Evolutionary conservation across 1,140 invertebrate species (phyloP).

Genomic region (Sinonovacula constricta): DNA sequence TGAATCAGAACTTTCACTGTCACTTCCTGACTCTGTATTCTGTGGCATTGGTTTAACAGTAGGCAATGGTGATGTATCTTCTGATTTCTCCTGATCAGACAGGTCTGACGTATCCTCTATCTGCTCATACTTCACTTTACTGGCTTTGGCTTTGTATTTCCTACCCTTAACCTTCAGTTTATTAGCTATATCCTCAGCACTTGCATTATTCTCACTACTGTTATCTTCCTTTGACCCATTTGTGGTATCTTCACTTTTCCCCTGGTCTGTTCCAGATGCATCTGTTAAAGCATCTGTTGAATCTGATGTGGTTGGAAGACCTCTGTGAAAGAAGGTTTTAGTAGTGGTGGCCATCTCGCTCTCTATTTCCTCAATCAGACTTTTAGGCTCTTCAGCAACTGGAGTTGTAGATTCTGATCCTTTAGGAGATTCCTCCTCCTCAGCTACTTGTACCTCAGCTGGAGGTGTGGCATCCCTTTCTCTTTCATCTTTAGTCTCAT

Average conservation of each 20-base stretch:
- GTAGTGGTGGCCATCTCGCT: too few species aligned
- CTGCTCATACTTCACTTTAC: slow-evolving; percentile 49
- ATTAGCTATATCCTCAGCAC: slow-evolving; percentile 41
- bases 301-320: too few species aligned
- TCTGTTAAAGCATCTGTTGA: not conserved
- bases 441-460: not conserved
- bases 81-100: slow-evolving; percentile 42
- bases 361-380: not conserved
- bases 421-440: not conserved
- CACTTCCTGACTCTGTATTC: slow-evolving; percentile 15
- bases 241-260: not conserved
- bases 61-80: slow-evolving; percentile 8
- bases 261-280: slow-evolving; percentile 11
- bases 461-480: not conserved
- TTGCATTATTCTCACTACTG: slow-evolving; percentile 47
- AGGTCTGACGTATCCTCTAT: slow-evolving; percentile 39
- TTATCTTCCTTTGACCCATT: slow-evolving; percentile 28
- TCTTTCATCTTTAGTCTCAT: not conserved
- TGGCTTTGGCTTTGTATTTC: slow-evolving; percentile 43
- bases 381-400: not conserved
- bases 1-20: slow-evolving; percentile 60
- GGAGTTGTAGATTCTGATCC: not conserved
- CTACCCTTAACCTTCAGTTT: slow-evolving; percentile 49
- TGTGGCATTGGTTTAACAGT: not conserved
- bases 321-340: too few species aligned